Conservation (phyloP, 2,797 vertebrate species). For the Taeniopygia guttata region DNA sequence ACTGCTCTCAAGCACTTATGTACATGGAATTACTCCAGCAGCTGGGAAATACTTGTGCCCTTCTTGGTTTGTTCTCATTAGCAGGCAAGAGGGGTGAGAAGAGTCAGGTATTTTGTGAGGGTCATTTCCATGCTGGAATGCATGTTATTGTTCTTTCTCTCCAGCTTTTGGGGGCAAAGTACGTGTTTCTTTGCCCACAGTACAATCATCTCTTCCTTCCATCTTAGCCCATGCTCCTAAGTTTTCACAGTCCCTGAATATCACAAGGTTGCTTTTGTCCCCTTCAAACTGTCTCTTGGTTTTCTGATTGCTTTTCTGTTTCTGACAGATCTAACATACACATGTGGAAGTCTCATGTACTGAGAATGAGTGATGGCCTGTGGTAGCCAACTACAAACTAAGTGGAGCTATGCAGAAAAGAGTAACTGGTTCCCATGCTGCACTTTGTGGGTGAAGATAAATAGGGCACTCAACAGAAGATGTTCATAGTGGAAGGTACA, state of each 20-base stretch:
- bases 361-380: neutral
- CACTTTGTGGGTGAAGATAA: neutral
- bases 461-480: neutral
- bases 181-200: accelerated
- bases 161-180: neutral
- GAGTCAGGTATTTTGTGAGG: neutral
- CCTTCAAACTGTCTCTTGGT: neutral
- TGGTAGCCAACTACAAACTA: neutral
- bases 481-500: neutral
- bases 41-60: neutral
- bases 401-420: neutral
- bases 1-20: neutral
- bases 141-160: neutral
- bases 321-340: neutral
- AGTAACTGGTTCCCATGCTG: neutral
- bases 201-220: neutral
- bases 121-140: neutral
- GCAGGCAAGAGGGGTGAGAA: neutral
- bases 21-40: neutral
- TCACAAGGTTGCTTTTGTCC: neutral
- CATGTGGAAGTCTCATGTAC: neutral
- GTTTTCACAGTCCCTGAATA: neutral
- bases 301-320: neutral
- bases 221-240: neutral
- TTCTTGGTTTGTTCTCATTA: neutral